Evolutionary conservation across 2,888 invertebrate genomes (phyloP), one percentile per base, ranked within the genome.

Genomic region (Drosophila heteroneura): DNA sequence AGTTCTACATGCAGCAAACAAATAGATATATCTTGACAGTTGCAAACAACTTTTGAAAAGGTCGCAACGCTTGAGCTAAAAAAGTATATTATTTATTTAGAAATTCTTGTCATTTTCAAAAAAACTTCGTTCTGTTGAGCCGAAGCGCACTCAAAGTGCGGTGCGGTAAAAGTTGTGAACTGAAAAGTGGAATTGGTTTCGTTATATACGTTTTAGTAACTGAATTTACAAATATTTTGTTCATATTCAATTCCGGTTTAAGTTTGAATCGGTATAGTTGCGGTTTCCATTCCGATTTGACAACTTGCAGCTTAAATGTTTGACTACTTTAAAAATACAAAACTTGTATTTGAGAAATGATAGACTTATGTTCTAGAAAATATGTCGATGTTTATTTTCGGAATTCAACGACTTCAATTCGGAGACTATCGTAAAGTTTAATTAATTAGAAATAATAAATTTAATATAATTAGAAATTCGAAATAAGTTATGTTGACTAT

Each of bases 1-100:
- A 52, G 56, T 63, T 61, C 35, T 7, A 47, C 26, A 12, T 39
- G 39, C 37, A 39, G 47, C 16, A n/a, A n/a, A n/a, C n/a, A 47
- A 47, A 26, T 26, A 47, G 3, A 47, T 26, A 47, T 47, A 47
- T 47, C 12, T 47, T 47, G 6, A 47, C 47, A 30, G 26, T 47
- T 16, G 26, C 26, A 47, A 47, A 47, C 47, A 26, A 47, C 26
- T 16, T 47, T 47, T 47, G 47, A 47, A 26, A 47, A 47, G 47
- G 47, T 47, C 47, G 22, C 44, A 22, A 44, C 3, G 44, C 44
- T 12, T 22, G 1, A 44, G 12, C 6, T 3, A 3, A 47, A 47
- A 47, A 28, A 16, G 26, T 47, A 16, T 26, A 47, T 47, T 47
- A 47, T 47, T 47, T 47, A 47, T 28, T 47, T 26, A 26, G 47